phyloP scores from a whole-genome alignment of 2,113 vertebrate species.

The Microtus montanus region DNA sequence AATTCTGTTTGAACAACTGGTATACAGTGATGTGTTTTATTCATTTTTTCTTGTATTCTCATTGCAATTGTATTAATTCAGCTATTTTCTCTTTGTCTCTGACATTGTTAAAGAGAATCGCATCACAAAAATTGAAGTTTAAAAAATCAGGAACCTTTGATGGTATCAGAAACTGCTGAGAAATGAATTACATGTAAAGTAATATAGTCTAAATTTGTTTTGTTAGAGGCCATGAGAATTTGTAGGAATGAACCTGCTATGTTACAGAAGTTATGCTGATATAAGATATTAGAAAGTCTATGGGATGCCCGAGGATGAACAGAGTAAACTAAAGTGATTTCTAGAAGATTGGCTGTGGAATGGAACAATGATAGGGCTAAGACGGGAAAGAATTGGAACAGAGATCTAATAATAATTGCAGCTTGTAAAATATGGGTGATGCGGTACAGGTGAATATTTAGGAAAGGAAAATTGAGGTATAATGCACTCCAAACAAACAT shows the following conservation, averaged over 20 bases:
- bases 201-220: neutral
- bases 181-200: neutral
- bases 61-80: neutral
- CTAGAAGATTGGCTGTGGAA: neutral
- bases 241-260: neutral
- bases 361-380: neutral
- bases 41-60: neutral
- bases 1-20: neutral
- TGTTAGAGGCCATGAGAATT: neutral
- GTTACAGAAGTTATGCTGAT: neutral
- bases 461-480: no score
- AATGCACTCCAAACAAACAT: no score
- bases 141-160: neutral
- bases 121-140: neutral
- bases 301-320: neutral
- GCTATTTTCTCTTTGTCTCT: neutral
- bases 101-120: neutral
- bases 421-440: neutral
- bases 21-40: neutral
- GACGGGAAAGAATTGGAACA: neutral
- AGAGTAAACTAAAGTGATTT: neutral
- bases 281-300: neutral
- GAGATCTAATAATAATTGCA: neutral
- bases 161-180: neutral
- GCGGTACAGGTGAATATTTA: no score